These are phyloP conservation scores for Brachionus asplanchnoidis DNA, from an alignment of 1,140 invertebrate genomes.

Conservation along the genomic window DNA sequence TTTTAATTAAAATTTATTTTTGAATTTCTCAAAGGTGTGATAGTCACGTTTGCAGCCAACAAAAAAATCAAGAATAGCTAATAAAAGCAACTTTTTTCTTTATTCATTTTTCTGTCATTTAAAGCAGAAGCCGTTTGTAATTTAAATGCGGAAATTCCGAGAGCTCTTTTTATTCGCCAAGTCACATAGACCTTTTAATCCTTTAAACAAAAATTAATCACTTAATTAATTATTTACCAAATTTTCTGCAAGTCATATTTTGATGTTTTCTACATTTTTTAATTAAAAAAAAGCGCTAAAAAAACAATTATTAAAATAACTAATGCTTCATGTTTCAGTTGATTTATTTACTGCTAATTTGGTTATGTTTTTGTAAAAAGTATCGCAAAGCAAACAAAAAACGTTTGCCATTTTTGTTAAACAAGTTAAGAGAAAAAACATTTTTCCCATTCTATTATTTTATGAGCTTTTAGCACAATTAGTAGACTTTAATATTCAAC, in stretches of 20 bases:
- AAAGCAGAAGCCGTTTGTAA: conserved; percentile 9
- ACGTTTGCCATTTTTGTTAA: neutral
- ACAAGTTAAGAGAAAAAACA: neutral
- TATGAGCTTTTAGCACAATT: neutral
- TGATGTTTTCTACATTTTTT: neutral
- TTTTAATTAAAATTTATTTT: neutral
- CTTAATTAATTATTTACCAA: neutral
- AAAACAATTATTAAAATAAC: conserved; percentile 5
- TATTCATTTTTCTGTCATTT: neutral
- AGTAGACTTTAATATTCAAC: neutral
- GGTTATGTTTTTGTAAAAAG: neutral
- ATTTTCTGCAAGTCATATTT: neutral
- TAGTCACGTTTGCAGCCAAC: neutral
- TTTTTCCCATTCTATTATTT: conserved; percentile 3
- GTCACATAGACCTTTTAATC: conserved; percentile 31
- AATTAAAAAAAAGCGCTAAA: conserved; percentile 38
- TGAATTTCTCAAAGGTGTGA: neutral
- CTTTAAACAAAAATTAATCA: neutral
- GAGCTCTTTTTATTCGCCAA: neutral
- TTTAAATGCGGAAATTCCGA: neutral
- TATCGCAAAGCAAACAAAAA: conserved; percentile 14
- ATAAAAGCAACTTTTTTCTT: neutral
- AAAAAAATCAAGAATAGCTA: neutral
- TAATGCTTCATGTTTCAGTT: neutral
- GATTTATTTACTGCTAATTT: neutral